Evolutionary conservation across 2,797 vertebrate genomes (phyloP), one percentile per base, ranked within the genome.

Genomic region (Antrozous pallidus): DNA sequence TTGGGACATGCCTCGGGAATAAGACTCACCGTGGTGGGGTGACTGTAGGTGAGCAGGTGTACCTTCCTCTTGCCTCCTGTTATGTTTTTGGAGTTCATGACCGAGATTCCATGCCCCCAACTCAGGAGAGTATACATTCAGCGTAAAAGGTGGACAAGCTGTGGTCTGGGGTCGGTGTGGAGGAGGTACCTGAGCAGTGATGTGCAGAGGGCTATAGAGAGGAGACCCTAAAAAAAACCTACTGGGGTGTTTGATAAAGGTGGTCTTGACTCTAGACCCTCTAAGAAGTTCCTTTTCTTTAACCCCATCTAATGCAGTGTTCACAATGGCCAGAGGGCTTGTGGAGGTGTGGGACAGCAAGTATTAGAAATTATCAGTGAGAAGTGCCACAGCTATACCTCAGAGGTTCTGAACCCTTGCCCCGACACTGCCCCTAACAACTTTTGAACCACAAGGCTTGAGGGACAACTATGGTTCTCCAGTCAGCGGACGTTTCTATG

Each of bases 1-100:
- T 96, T 95, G 96, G 97, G 96, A 97, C 96, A 97, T 96, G 93
- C 47, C 63, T 95, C 71, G 78, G 61, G 88, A 81, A n/a, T 92
- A 91, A 73, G 92, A 86, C 58, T 58, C 24, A 8, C 49, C 7
- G 28, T 61, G 38, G 94, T 67, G 31, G 90, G 73, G 51, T 85
- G 84, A 91, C 88, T 49, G 75, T 82, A 61, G 69, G 83, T 87
- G 90, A 84, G 90, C 87, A 65, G 74, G 90, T 93, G 74, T 84
- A n/a, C 71, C 88, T 91, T 78, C 12, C 31, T 92, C 69, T 95
- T 24, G 69, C 81, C 83, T 79, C 18, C 54, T 87, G 28, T 74
- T 86, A 33, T 36, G 13, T 67, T 58, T 61, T 88, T 85, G 80
- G 73, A 79, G 82, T 77, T 40, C 40, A 28, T 69, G 77, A 51